A percentile compares a stretch with the other conserved stretches of the same genome.
phyloP scores from a whole-genome alignment of 2,113 vertebrate genomes.

The Clarias gariepinus region DNA sequence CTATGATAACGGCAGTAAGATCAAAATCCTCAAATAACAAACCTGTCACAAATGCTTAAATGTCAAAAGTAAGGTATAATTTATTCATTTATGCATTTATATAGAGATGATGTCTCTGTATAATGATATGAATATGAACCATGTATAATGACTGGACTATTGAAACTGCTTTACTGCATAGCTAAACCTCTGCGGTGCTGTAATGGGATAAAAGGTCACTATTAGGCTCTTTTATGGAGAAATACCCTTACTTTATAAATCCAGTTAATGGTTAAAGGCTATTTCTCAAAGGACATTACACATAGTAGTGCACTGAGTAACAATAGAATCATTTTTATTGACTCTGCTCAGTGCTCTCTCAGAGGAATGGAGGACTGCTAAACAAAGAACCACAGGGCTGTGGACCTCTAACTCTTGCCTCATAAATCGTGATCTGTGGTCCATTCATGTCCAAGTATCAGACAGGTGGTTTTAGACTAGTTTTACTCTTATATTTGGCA shows the following conservation, averaged over 20 bases:
- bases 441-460: background rate
- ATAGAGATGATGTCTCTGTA: background rate
- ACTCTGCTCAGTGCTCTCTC: background rate
- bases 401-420: background rate
- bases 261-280: constrained; percentile 20
- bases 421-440: constrained; percentile 19
- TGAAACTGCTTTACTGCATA: constrained; percentile 5
- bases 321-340: constrained; percentile 12
- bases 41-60: background rate
- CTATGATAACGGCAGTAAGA: background rate
- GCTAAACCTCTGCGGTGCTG: background rate
- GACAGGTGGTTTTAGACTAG: background rate
- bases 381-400: background rate
- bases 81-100: background rate
- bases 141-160: background rate
- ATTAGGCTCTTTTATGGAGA: constrained; percentile 37
- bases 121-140: background rate
- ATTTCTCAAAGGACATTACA: constrained; percentile 28
- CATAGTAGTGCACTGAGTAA: background rate
- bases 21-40: background rate
- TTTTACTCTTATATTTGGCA: background rate
- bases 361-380: background rate
- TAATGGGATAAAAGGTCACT: constrained; percentile 18
- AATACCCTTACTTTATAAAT: constrained; percentile 13
- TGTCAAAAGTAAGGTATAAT: background rate